Evolutionary conservation across 2,797 vertebrate genomes (phyloP).

Genomic region (Allobates femoralis): DNA sequence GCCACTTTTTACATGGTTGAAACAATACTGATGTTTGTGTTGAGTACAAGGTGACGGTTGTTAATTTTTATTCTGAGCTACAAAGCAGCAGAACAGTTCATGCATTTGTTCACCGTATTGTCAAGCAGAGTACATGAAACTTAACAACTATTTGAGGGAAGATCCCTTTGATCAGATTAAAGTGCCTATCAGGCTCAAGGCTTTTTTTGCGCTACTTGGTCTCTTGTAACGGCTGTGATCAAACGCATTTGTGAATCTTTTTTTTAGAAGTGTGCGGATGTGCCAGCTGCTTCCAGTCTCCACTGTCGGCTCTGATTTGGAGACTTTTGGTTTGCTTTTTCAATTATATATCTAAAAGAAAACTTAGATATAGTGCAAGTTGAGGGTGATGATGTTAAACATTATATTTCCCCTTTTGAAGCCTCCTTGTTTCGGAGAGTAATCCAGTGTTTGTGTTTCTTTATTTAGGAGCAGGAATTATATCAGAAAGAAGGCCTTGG

Average conservation of each 20-base stretch:
- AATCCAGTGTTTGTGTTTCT: conserved; percentile 29
- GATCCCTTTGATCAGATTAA: conserved; percentile 22
- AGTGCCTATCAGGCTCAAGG: neutral
- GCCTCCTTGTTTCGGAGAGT: neutral
- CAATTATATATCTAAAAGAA: neutral
- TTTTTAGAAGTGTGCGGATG: neutral
- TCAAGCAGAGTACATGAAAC: neutral
- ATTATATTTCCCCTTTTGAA: neutral
- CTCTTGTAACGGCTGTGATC: conserved; percentile 8
- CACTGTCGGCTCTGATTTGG: neutral
- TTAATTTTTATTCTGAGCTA: neutral
- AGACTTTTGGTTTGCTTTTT: neutral
- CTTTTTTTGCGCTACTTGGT: neutral
- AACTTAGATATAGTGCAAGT: neutral
- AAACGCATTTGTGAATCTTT: conserved; percentile 7
- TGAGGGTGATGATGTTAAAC: neutral
- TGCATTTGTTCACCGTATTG: conserved; percentile 5
- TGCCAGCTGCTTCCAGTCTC: neutral
- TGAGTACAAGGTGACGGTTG: neutral
- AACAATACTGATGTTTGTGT: neutral
- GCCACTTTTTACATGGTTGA: neutral
- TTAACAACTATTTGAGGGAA: neutral
- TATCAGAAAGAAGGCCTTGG: conserved; percentile 94
- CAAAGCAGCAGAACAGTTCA: neutral
- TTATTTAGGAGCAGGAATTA: conserved; percentile 90